A percentile compares a stretch with the other conserved stretches of the same genome.
phyloP scores from a whole-genome alignment of 2,797 vertebrate genomes.

The Chlorospingus semifuscus region DNA sequence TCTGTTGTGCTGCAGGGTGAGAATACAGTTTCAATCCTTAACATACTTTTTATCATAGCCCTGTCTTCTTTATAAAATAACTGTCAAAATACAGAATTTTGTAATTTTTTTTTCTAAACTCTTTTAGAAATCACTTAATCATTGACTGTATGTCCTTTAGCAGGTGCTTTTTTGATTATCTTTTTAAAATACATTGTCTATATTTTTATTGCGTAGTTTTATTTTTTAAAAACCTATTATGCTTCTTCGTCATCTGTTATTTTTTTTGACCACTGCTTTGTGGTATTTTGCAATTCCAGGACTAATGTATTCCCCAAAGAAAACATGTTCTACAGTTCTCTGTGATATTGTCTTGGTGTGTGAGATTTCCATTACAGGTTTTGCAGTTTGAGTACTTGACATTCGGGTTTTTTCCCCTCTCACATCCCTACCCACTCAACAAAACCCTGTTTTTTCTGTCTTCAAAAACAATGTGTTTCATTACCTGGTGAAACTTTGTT shows the following conservation, averaged over 20 bases:
- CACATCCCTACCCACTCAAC: fast-evolving
- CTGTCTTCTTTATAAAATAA: not conserved
- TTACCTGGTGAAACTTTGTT: not conserved
- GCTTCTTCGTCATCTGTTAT: not conserved
- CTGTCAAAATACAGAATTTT: not conserved
- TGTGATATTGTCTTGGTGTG: not conserved
- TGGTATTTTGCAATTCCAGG: not conserved
- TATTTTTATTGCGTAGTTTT: not conserved
- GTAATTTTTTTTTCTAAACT: not conserved
- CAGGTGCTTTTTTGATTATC: not conserved
- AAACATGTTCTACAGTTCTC: not conserved
- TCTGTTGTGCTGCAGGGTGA: not conserved
- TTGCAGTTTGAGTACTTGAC: not conserved
- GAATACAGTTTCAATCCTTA: not conserved
- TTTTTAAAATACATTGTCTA: not conserved
- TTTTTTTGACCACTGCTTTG: not conserved
- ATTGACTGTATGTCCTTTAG: not conserved
- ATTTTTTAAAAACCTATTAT: not conserved
- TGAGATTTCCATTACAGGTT: not conserved
- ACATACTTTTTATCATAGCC: not conserved
- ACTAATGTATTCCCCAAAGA: not conserved
- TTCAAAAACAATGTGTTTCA: not conserved
- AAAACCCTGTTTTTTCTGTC: not conserved
- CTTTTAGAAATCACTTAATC: not conserved
- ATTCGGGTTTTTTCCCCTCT: fast-evolving